phyloP scores from a whole-genome alignment of 64 coral and sea anemone species.

The Platygyra sinensis region DNA sequence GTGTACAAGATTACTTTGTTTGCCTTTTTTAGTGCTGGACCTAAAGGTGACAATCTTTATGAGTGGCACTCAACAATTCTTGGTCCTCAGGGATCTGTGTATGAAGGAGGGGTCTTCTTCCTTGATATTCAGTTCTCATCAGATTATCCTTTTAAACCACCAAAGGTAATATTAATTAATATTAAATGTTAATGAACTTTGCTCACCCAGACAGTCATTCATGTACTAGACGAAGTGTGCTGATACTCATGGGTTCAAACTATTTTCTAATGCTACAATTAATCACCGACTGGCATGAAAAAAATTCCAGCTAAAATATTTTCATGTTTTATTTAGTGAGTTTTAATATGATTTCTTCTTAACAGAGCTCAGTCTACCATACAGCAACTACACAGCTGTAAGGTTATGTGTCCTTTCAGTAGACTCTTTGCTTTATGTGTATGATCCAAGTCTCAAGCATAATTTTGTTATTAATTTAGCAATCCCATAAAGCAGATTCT shows the following conservation, averaged over 20 bases:
- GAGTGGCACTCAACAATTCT: slow-evolving; percentile 96
- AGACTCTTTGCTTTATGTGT: too few relatives aligned
- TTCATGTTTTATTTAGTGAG: too few relatives aligned
- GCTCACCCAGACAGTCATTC: neutral
- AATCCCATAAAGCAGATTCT: too few relatives aligned
- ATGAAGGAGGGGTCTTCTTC: slow-evolving; percentile 90
- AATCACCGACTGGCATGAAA: too few relatives aligned
- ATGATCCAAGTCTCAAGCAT: too few relatives aligned
- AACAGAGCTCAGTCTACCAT: too few relatives aligned
- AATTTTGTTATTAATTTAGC: too few relatives aligned
- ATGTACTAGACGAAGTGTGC: neutral
- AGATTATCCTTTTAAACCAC: slow-evolving; percentile 96
- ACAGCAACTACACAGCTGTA: too few relatives aligned
- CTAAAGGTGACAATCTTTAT: slow-evolving; percentile 83
- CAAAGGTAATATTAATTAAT: slow-evolving; percentile 62
- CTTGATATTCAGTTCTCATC: slow-evolving; percentile 89
- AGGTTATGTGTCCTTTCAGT: too few relatives aligned
- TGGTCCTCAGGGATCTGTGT: slow-evolving; percentile 86
- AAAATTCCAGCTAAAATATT: too few relatives aligned
- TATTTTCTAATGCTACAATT: too few relatives aligned
- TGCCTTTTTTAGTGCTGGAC: slow-evolving; percentile 75
- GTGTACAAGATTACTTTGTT: neutral
- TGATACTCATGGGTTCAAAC: neutral
- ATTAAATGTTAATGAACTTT: neutral
- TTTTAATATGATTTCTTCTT: too few relatives aligned